Conservation (phyloP, 2,888 invertebrate genomes). For the Pediacus dermestoides region DNA sequence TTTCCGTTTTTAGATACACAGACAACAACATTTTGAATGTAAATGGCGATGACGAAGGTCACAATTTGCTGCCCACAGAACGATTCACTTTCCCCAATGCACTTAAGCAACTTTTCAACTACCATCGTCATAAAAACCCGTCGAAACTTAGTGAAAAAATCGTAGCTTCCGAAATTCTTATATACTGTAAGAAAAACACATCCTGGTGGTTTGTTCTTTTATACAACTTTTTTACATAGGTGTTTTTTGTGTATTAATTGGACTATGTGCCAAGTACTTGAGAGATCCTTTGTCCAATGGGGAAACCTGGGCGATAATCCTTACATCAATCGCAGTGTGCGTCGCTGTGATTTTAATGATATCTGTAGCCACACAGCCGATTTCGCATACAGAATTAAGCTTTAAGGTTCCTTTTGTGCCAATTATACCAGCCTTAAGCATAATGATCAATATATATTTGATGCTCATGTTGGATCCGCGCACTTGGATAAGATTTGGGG, state of each 20-base stretch:
- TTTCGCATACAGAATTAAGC: constrained; percentile 58
- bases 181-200: constrained; percentile 50
- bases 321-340: constrained; percentile 34
- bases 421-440: constrained; percentile 73
- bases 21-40: constrained; percentile 21
- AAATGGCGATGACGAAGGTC: constrained; percentile 1
- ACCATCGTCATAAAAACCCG: constrained; percentile 45
- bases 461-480: constrained; percentile 74
- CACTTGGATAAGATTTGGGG: constrained; percentile 80
- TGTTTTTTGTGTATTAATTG: constrained; percentile 40
- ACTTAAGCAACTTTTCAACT: constrained; percentile 50
- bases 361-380: constrained; percentile 60
- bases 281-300: constrained; percentile 43
- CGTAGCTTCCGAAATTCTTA: constrained; percentile 51
- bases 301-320: constrained; percentile 38
- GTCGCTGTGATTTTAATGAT: constrained; percentile 48
- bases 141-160: constrained; percentile 50
- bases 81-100: constrained; percentile 24
- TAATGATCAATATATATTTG: constrained; percentile 78
- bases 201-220: neutral
- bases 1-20: constrained; percentile 25
- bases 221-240: constrained; percentile 31
- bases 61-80: neutral
- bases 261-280: constrained; percentile 40
- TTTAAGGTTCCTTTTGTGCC: constrained; percentile 85